A percentile compares a stretch with the other conserved stretches of the same genome.
Conservation (phyloP, 2,888 invertebrate species). For the Priapulus caudatus region DNA sequence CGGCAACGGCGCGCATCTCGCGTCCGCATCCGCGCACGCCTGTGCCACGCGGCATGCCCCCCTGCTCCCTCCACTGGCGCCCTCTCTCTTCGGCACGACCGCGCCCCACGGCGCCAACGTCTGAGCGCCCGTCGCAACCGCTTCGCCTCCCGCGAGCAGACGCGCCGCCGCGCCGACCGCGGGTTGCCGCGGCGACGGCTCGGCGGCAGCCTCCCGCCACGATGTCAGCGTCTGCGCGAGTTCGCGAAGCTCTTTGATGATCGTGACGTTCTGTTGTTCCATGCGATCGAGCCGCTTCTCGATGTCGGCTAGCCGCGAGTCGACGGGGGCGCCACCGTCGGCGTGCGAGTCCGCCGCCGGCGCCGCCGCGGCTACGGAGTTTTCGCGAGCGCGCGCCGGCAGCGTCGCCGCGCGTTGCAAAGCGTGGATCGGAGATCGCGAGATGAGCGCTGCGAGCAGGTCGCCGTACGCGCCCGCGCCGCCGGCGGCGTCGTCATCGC, state of each 20-base stretch:
- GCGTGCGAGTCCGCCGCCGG: too few species aligned
- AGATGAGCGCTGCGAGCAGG: too few species aligned
- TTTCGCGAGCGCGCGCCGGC: too few species aligned
- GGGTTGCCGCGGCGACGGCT: too few species aligned
- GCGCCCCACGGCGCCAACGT: neutral
- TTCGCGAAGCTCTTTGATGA: neutral
- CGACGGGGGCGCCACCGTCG: too few species aligned
- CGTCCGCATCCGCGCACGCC: neutral
- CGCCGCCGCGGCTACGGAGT: too few species aligned
- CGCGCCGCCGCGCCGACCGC: neutral
- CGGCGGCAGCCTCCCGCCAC: neutral
- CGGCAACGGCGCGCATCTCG: neutral
- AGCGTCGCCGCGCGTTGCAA: too few species aligned
- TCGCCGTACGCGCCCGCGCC: too few species aligned
- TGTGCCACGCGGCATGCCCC: neutral
- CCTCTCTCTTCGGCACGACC: neutral
- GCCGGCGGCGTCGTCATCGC: too few species aligned
- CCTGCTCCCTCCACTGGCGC: neutral
- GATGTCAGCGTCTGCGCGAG: neutral
- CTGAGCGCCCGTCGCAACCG: neutral
- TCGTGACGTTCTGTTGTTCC: slow-evolving; percentile 1
- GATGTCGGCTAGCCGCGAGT: neutral
- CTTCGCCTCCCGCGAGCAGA: neutral
- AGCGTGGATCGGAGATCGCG: too few species aligned
- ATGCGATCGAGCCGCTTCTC: neutral